phyloP scores from a whole-genome alignment of 2,797 vertebrate genomes.

The Syngnathus acus region DNA sequence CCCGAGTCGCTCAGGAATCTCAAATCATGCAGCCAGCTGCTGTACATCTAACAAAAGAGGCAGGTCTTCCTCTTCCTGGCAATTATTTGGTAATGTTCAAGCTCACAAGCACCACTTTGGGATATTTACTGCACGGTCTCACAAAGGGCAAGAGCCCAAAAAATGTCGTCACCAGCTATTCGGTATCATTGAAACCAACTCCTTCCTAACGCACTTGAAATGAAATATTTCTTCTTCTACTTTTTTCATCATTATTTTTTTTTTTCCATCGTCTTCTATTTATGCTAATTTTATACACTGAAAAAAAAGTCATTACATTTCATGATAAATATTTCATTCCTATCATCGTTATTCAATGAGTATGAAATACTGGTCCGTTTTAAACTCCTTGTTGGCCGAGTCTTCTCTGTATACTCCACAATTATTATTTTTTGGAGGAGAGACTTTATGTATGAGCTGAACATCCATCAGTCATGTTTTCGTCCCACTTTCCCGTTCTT shows the following conservation, averaged over 20 bases:
- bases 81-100: neutral
- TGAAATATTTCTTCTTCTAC: too few species aligned
- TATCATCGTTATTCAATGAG: neutral
- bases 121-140: neutral
- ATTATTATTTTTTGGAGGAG: neutral
- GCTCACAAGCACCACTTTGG: neutral
- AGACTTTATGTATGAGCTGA: neutral
- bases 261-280: neutral
- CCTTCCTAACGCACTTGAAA: too few species aligned
- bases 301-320: neutral
- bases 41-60: neutral
- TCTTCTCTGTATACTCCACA: neutral
- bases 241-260: neutral
- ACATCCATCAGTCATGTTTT: neutral
- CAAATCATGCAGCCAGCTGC: slow-evolving; percentile 5
- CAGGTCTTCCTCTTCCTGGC: neutral
- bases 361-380: neutral
- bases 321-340: neutral
- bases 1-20: neutral
- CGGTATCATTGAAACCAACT: too few species aligned
- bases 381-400: neutral
- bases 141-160: slow-evolving; percentile 1
- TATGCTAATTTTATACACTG: neutral
- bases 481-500: neutral
- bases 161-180: too few species aligned